These are phyloP conservation scores for Tricholaema leucomelas DNA, from an alignment of 2,113 vertebrate species.

Conservation along the genomic window DNA sequence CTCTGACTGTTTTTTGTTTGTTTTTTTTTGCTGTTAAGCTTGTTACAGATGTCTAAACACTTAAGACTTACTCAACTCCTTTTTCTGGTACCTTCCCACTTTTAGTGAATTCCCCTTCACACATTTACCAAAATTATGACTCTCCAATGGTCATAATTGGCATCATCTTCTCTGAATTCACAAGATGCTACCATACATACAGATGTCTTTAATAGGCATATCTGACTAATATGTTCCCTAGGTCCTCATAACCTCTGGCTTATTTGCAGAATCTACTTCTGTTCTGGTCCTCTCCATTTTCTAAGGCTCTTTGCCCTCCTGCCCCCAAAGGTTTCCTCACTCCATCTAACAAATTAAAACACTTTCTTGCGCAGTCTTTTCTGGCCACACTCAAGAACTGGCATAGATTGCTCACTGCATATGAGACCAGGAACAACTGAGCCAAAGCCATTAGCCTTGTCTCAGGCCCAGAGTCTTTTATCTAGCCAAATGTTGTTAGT, in stretches of 20 bases:
- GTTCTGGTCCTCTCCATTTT: constrained; percentile 47
- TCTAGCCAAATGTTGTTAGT: constrained; percentile 5
- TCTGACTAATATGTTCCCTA: constrained; percentile 56
- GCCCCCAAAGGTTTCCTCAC: neutral
- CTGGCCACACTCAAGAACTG: neutral
- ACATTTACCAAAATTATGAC: constrained; percentile 34
- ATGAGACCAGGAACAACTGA: neutral
- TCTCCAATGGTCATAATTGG: constrained; percentile 9
- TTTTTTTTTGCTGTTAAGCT: constrained; percentile 3
- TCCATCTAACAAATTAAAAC: neutral
- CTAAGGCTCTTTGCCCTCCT: neutral
- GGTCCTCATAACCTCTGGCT: constrained; percentile 24
- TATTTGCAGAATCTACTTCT: constrained; percentile 49
- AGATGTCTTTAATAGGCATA: constrained; percentile 59
- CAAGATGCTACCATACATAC: constrained; percentile 48
- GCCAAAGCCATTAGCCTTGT: neutral
- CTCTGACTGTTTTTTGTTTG: neutral
- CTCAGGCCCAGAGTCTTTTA: neutral
- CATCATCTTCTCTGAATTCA: constrained; percentile 29
- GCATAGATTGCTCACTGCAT: neutral
- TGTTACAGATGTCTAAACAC: constrained; percentile 10
- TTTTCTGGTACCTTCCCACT: constrained; percentile 1
- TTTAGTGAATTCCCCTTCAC: constrained; percentile 21
- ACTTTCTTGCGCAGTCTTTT: neutral
- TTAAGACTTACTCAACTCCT: neutral